A percentile compares a stretch with the other conserved stretches of the same genome.
Conservation (phyloP, 1,140 invertebrate species). For the Zophobas morio region DNA sequence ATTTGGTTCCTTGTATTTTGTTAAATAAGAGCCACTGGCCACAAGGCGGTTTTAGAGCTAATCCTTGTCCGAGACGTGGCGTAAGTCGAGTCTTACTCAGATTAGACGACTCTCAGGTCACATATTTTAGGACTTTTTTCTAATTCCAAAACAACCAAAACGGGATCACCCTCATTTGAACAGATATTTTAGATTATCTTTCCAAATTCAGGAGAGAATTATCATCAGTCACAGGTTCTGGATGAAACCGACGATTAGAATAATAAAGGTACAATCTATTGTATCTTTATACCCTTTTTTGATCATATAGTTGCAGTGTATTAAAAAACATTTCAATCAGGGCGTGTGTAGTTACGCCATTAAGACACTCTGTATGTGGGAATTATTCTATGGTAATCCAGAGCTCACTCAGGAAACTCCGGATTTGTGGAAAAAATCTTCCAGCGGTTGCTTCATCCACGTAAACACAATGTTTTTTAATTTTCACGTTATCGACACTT, state of each 20-base stretch:
- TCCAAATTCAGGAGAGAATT: slow-evolving; percentile 67
- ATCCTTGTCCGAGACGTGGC: slow-evolving; percentile 48
- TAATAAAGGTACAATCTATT: no score
- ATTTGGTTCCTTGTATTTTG: slow-evolving; percentile 38
- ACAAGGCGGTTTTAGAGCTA: slow-evolving; percentile 35
- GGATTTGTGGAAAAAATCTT: not conserved
- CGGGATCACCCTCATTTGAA: slow-evolving; percentile 13
- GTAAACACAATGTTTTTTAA: not conserved
- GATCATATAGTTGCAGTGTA: not conserved
- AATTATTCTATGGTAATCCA: not conserved
- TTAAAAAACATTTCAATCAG: not conserved
- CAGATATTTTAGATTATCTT: slow-evolving; percentile 63
- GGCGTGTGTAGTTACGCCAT: not conserved
- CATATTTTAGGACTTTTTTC: slow-evolving; percentile 53
- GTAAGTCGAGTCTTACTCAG: not conserved
- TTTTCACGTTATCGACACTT: not conserved
- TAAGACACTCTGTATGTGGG: not conserved
- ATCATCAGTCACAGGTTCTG: slow-evolving; percentile 60
- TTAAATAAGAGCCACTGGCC: slow-evolving; percentile 17
- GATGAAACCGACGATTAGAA: not conserved
- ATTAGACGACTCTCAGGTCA: not conserved
- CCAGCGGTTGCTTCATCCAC: not conserved
- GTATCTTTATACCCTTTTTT: no score
- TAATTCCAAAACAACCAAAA: slow-evolving; percentile 55
- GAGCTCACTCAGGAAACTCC: not conserved